Evolutionary conservation across 2,797 vertebrate genomes (phyloP), one percentile per base, ranked within the genome.

Genomic region (Alauda arvensis): DNA sequence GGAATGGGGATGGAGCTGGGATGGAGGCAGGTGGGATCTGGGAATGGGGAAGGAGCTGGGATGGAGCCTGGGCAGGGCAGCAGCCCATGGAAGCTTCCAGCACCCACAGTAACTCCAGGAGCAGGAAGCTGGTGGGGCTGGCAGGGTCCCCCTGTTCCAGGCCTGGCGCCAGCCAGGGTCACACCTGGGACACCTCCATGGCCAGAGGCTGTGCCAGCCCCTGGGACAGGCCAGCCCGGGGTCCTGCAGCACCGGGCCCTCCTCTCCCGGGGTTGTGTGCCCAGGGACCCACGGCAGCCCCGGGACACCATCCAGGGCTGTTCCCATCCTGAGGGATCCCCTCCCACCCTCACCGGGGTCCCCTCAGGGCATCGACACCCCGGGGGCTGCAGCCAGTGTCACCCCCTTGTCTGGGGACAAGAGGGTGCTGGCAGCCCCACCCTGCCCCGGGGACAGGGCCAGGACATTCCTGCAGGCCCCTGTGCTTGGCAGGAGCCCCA

Each of bases 141-240:
- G 20, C 21, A 23, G 59, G 23, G 56, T 24, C 4, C 28, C 25
- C 24, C 1, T 1, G 46, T 34, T 18, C 63, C 55, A 8, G 5
- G 10, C 9, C 65, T 18, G 40, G 42, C 66, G 48, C 33, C 46
- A 5, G 43, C n/a, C 57, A 11, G 23, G 48, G 10, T 23, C 62
- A 5, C 6, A 0, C 6, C 12, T 23, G 4, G 42, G 67, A 1
- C 14, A 8, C 13, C 24, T 34, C 56, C 43, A 1, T 1, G 29
- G 34, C 26, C 4, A 0, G 37, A 23, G 52, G 18, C n/a, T 51
- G 29, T 3, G 3, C 17, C 33, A 39, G 79, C 37, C 26, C 26
- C 2, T 0, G 2, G 79, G 10, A 12, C 28, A 10, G 43, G 37
- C 42, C 0, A 0, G 5, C 42, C 7, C 2, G 1, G 4, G 4